Evolutionary conservation across 1,140 invertebrate genomes (phyloP).

Genomic region (Solenopsis invicta): DNA sequence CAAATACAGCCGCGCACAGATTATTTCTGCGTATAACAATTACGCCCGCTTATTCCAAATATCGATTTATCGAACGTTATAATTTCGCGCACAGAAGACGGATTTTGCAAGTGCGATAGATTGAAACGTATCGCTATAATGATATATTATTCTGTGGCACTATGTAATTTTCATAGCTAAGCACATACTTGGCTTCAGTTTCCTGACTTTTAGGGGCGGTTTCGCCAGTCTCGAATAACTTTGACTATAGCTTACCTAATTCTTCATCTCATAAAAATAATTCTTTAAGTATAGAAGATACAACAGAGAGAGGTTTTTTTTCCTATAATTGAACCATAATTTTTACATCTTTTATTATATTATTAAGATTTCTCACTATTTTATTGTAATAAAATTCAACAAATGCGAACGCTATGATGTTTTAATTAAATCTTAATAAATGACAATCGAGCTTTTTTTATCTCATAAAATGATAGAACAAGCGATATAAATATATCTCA

Average conservation of each 20-base stretch:
- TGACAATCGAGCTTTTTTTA: background rate
- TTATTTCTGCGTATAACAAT: slow-evolving; percentile 60
- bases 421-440: slow-evolving; percentile 2
- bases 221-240: slow-evolving; percentile 33
- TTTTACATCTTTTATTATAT: background rate
- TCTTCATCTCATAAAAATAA: background rate
- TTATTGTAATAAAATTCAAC: background rate
- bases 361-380: background rate
- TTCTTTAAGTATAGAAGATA: background rate
- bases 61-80: slow-evolving; percentile 57
- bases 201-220: slow-evolving; percentile 35
- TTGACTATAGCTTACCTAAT: slow-evolving; percentile 40
- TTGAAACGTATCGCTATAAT: slow-evolving; percentile 60
- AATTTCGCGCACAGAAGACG: slow-evolving; percentile 58
- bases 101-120: slow-evolving; percentile 57
- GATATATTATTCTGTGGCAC: slow-evolving; percentile 51
- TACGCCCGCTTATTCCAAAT: slow-evolving; percentile 62
- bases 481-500: background rate
- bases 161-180: slow-evolving; percentile 59
- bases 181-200: slow-evolving; percentile 36
- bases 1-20: slow-evolving; percentile 37
- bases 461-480: too few relatives aligned
- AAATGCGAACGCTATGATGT: background rate
- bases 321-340: background rate
- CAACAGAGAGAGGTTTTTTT: background rate